Evolutionary conservation across 2,888 invertebrate species (phyloP).

Genomic region (Clitarchus hookeri): DNA sequence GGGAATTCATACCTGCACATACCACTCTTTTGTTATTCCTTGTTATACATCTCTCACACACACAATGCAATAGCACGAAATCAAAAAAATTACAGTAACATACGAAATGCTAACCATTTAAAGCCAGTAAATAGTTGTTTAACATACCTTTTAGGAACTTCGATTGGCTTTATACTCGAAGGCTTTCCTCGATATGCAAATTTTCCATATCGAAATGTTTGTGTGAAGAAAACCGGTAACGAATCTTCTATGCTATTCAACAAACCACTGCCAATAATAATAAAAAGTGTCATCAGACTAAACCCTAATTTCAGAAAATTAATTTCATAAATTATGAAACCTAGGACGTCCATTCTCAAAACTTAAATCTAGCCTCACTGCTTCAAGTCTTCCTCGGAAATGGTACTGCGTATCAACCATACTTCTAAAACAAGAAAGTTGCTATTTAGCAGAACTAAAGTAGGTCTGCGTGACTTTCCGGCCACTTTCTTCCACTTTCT

Average conservation of each 20-base stretch:
- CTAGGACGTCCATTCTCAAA: neutral
- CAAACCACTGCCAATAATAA: slow-evolving; percentile 63
- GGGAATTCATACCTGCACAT: no score
- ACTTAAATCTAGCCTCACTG: neutral
- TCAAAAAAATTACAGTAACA: no score
- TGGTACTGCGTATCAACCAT: neutral
- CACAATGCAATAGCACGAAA: no score
- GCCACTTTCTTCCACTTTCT: neutral
- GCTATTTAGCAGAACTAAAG: neutral
- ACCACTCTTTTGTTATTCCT: no score
- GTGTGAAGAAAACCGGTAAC: slow-evolving; percentile 67
- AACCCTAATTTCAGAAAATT: slow-evolving; percentile 51
- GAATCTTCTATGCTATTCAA: slow-evolving; percentile 68
- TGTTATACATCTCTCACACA: no score
- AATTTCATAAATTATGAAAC: slow-evolving; percentile 35
- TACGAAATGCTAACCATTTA: neutral
- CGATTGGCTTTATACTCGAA: slow-evolving; percentile 53
- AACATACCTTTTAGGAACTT: slow-evolving; percentile 70
- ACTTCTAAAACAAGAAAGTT: neutral
- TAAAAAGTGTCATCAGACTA: slow-evolving; percentile 43
- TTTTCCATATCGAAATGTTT: slow-evolving; percentile 75
- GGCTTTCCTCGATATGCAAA: slow-evolving; percentile 61
- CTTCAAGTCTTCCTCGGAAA: neutral
- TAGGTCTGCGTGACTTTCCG: neutral
- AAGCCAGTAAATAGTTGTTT: slow-evolving; percentile 20